These are phyloP conservation scores for Gonatopus flavifemur DNA, from an alignment of 1,140 invertebrate species.

Conservation along the genomic window DNA sequence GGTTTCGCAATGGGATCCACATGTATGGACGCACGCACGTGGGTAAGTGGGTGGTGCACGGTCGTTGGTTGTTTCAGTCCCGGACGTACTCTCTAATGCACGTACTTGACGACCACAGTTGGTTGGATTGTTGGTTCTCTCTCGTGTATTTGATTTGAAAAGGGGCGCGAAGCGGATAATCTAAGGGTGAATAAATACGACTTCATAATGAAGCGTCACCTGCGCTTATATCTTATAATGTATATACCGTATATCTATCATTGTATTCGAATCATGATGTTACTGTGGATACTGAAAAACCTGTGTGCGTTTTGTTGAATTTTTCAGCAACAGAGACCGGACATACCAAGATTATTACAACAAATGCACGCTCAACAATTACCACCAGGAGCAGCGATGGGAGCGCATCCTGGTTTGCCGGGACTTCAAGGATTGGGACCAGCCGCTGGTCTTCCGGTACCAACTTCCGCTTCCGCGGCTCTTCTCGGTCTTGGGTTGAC, in stretches of 20 bases:
- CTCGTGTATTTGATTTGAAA: too few species aligned
- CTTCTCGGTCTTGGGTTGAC: conserved; percentile 56
- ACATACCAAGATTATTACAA: conserved; percentile 75
- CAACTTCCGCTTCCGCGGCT: conserved; percentile 50
- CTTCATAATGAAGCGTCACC: too few species aligned
- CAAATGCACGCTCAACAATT: conserved; percentile 92
- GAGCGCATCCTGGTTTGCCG: conserved; percentile 58
- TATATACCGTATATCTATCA: neutral
- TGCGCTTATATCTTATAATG: neutral
- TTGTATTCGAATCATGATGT: conserved; percentile 13
- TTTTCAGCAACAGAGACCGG: conserved; percentile 75
- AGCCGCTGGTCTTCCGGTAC: conserved; percentile 52
- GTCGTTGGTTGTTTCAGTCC: too few species aligned
- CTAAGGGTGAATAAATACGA: too few species aligned
- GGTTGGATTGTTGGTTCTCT: too few species aligned
- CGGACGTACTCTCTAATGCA: too few species aligned
- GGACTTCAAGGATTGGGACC: conserved; percentile 51
- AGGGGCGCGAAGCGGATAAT: too few species aligned
- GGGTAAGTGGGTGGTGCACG: too few species aligned
- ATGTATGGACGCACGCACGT: too few species aligned
- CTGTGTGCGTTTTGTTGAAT: conserved; percentile 2
- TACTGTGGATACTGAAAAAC: conserved; percentile 3
- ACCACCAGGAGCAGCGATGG: conserved; percentile 74
- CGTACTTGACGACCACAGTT: too few species aligned
- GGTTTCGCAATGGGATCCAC: too few species aligned